Conservation (phyloP, 1,140 invertebrate species). For the Caenorhabditis inopinata region DNA sequence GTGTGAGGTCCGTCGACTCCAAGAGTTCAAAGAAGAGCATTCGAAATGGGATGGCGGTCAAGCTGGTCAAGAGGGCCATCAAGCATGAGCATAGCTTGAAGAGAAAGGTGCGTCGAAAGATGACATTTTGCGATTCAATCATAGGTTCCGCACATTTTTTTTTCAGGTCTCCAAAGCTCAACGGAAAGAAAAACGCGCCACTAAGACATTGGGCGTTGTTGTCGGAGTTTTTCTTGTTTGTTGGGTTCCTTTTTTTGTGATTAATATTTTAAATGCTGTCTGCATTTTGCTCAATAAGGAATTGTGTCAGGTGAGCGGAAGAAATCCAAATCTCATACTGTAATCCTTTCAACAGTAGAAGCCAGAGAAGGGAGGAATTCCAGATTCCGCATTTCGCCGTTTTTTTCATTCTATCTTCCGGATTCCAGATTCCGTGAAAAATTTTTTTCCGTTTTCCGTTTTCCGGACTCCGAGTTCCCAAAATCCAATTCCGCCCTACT, state of each 20-base stretch:
- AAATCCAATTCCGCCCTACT: too few relatives aligned
- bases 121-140: too few relatives aligned
- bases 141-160: too few relatives aligned
- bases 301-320: slow-evolving; percentile 72
- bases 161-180: slow-evolving; percentile 63
- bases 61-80: slow-evolving; percentile 41
- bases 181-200: slow-evolving; percentile 85
- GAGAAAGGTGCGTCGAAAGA: slow-evolving; percentile 42
- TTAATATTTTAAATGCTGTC: slow-evolving; percentile 93
- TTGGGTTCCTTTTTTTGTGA: slow-evolving; percentile 98
- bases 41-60: slow-evolving; percentile 32
- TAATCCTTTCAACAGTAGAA: too few relatives aligned
- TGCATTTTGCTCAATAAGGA: slow-evolving; percentile 78
- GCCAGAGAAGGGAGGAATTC: too few relatives aligned
- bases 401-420: not conserved
- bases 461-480: too few relatives aligned
- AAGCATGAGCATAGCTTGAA: slow-evolving; percentile 47
- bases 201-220: slow-evolving; percentile 96
- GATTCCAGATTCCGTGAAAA: too few relatives aligned
- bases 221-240: slow-evolving; percentile 94
- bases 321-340: not conserved
- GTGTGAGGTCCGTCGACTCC: slow-evolving; percentile 24
- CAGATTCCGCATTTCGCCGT: too few relatives aligned
- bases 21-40: slow-evolving; percentile 16
- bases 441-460: too few relatives aligned